A percentile compares a stretch with the other conserved stretches of the same genome.
phyloP scores from a whole-genome alignment of 2,113 vertebrate species.

The Lepus americanus region DNA sequence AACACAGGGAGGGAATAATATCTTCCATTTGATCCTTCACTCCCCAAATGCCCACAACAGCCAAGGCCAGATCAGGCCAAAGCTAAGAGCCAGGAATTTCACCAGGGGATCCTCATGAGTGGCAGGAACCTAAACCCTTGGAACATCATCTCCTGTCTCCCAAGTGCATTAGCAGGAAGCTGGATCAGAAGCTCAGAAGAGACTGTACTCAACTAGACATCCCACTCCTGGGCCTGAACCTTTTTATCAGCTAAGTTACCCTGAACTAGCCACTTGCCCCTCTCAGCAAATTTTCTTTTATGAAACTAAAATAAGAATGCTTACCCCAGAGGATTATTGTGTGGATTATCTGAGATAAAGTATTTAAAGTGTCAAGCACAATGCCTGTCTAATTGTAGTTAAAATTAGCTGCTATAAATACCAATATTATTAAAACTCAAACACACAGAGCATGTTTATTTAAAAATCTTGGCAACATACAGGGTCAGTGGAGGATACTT shows the following conservation, averaged over 20 bases:
- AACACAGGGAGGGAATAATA: too few relatives aligned
- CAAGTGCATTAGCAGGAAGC: too few relatives aligned
- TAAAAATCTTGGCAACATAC: slow-evolving; percentile 3
- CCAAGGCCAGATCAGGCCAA: too few relatives aligned
- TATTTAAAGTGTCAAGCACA: neutral
- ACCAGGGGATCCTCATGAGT: too few relatives aligned
- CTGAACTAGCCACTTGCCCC: neutral
- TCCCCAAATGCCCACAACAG: too few relatives aligned
- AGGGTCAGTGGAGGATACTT: neutral
- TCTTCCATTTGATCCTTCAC: too few relatives aligned
- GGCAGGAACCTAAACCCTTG: too few relatives aligned
- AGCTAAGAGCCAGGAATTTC: too few relatives aligned
- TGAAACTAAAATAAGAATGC: neutral
- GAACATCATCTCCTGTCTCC: too few relatives aligned
- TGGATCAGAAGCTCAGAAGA: too few relatives aligned
- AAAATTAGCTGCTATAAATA: slow-evolving; percentile 4
- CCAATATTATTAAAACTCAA: slow-evolving; percentile 12
- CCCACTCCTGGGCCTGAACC: neutral
- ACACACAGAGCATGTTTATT: neutral
- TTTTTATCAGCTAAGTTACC: neutral
- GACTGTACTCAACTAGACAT: too few relatives aligned
- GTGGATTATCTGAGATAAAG: slow-evolving; percentile 30
- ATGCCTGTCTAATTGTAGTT: neutral
- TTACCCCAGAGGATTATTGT: slow-evolving; percentile 1
- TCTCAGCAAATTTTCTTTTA: neutral